Evolutionary conservation across 2,888 invertebrate species (phyloP), one percentile per base, ranked within the genome.

Genomic region (Scaeva pyrastri): DNA sequence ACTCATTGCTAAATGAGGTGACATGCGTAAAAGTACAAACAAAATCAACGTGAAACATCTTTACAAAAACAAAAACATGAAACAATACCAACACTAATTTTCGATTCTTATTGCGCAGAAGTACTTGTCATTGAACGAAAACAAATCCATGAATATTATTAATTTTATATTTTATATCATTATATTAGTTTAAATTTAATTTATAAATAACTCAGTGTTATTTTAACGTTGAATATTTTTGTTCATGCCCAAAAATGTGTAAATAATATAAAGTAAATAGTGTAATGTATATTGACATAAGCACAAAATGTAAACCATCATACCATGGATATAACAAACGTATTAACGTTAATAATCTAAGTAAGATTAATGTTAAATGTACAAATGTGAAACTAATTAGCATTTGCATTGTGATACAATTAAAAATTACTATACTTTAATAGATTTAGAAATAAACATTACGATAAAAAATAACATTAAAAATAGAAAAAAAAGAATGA

Each of bases 381-480:
- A 74, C 62, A 70, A 70, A 70, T 55, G 52, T 39, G 72, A 76
- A 85, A 64, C 71, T 71, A 75, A 75, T 71, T 76, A 68, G 80
- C 80, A 85, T 85, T 81, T 80, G 85, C 85, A 85, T 77, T 85
- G 85, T 85, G 85, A 85, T 85, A 85, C 55, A 64, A 85, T 80
- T 81, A 11, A 85, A 81, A 85, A 81, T 85, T 85, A 68, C 80
- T 70, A 43, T 71, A 62, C 21, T 56, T 21, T 62, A 71, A 50
- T 55, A 62, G 10, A 8, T 45, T 21, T 62, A 16, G n/a, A 45
- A 43, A 70, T 19, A 52, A 70, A 45, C 16, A 71, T 23, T 58
- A 43, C 45, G 60, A 43, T 68, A 10, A 50, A 79, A 19, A 39
- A 68, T 12, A 39, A 26, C 26, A 48, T 52, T 19, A 43, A 14